Evolutionary conservation across 2,113 vertebrate genomes (phyloP), one percentile per base, ranked within the genome.

Genomic region (Pogona vitticeps): DNA sequence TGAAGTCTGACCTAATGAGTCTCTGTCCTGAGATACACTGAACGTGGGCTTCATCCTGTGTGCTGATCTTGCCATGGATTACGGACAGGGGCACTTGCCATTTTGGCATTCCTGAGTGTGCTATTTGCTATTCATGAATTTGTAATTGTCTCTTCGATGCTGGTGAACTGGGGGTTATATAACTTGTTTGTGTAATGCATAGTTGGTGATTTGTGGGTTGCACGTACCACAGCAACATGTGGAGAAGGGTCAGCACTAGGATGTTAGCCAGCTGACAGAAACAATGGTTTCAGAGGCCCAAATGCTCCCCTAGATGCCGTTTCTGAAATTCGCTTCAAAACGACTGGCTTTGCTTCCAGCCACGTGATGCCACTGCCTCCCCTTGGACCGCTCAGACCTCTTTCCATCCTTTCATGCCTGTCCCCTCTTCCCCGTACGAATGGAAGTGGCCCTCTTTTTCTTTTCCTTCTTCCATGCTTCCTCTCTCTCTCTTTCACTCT

Each of bases 141-240:
- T 13, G 17, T 59, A 86, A 71, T 33, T 86, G 33, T 1, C 52
- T n/a, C 36, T 36, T 80, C 26, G 71, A 52, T 79, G 61, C 31
- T 72, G 68, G 76, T 61, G 26, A 86, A 86, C n/a, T 80, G 77
- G 68, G 52, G 31, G 36, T 80, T 80, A 80, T 63, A 61, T 73
- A 86, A 86, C 77, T 80, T 86, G 31, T 73, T 86, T 80, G 63
- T 63, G 38, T 73, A 63, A 63, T 33, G 21, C 61, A 42, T 5
- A 36, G 67, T n/a, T 80, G 18, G 68, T 40, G 61, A 58, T 63
- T 73, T 63, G 52, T 73, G 68, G 77, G 77, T 46, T 59, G 40
- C 68, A 40, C 23, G 52, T 73, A 21, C 59, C n/a, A 83, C 70
- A 38, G 33, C 58, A 7, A 52, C 80, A 70, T 67, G 65, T 82